Base-by-base conservation (phyloP, 2,888 invertebrate species). In the Melitaea athalia region DNA sequence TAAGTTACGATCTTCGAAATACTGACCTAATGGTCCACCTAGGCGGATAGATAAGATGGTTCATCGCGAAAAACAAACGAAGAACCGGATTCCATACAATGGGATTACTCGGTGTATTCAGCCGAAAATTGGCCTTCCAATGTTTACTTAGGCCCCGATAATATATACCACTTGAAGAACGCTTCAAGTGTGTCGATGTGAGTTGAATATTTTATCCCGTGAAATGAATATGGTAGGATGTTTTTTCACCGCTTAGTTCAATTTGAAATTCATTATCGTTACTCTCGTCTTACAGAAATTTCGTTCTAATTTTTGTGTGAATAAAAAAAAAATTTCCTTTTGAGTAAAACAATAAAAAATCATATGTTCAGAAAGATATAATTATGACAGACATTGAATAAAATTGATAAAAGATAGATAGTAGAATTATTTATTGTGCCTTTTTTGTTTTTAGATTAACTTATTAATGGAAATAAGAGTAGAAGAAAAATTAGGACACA, bases 1-100 rank as follows among this genome's bases (percentile, higher is more conserved):
- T 88, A 87, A 90, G 85, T 90, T 89, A 88, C 91, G 85, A 81
- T 83, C 80, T 78, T 76, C 78, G 82, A 82, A 88, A 88, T 85
- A 82, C 85, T 83, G 78, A 75, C 78, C 83, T 88, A 89, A 89
- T 88, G 84, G 85, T 79, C 85, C 84, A 89, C 88, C 88, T 85
- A 83, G 79, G 81, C 77, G 81, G 84, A 87, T 85, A 88, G 85
- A 90, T 91, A 88, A 88, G 85, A 84, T 82, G 66, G 64, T 64
- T 53, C 64, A 64, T 64, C 68, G 61, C 53, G 68, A 64, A 68
- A 68, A 68, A 68, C 68, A 68, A 68, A 68, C 49, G 63, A 60
- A 69, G 55, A 63, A 68, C 62, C 47, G 59, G 59, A 67, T 55
- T 57, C 70, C 65, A 70, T 68, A 68, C 70, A 66, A 70, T 64